Evolutionary conservation across 1,140 invertebrate genomes (phyloP).

Genomic region (Patella vulgata): DNA sequence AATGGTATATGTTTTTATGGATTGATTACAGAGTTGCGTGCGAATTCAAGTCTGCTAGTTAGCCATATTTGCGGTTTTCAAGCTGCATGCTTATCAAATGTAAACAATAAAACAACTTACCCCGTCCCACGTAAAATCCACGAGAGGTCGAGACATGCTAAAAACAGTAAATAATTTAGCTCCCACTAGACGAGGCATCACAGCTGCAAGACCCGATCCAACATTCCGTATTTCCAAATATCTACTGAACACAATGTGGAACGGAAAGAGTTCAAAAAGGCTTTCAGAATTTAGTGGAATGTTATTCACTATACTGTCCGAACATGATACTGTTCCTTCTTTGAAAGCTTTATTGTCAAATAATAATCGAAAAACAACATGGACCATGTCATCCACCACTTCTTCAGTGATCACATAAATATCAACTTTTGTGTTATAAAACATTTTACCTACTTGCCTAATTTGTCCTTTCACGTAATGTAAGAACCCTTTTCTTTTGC

Average conservation of each 20-base stretch:
- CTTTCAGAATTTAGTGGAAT: constrained; percentile 74
- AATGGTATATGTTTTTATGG: too few species aligned
- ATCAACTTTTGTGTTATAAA: constrained; percentile 92
- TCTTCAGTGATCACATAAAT: constrained; percentile 90
- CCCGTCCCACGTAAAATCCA: constrained; percentile 91
- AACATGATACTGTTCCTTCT: constrained; percentile 26
- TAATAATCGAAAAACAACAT: constrained; percentile 91
- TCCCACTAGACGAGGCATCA: constrained; percentile 85
- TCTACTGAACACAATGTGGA: constrained; percentile 95
- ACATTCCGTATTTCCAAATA: constrained; percentile 86
- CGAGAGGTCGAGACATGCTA: constrained; percentile 86
- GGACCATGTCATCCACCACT: constrained; percentile 84
- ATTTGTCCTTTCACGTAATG: constrained; percentile 98
- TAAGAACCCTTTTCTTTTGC: constrained; percentile 90
- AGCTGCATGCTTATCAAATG: too few species aligned
- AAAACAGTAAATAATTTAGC: constrained; percentile 85
- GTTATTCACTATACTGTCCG: constrained; percentile 38
- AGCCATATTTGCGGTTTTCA: too few species aligned
- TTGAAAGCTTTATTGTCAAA: constrained; percentile 89
- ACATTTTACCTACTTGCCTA: constrained; percentile 76
- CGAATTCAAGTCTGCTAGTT: too few species aligned
- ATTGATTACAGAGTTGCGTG: too few species aligned
- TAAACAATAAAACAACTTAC: too few species aligned
- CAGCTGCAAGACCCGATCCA: constrained; percentile 91
- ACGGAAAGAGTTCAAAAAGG: constrained; percentile 97